Percentiles rank a stretch among this genome's conserved stretches.
phyloP scores from a whole-genome alignment of 2,888 invertebrate species.

The Salpingus planirostris region DNA sequence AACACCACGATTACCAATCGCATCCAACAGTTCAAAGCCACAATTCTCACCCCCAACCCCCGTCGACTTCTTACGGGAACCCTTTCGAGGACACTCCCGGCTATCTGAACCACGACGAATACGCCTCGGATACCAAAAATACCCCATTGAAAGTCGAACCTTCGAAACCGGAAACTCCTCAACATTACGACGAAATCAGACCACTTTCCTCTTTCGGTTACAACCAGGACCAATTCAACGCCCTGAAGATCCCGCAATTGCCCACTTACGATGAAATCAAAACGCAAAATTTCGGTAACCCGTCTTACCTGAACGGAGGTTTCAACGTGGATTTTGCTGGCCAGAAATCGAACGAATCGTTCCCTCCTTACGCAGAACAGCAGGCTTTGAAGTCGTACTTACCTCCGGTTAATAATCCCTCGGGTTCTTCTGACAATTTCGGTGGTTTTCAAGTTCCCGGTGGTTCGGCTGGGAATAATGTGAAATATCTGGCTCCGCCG shows the following conservation, averaged over 20 bases:
- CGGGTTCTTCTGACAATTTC: constrained; percentile 2
- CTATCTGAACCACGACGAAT: constrained; percentile 5
- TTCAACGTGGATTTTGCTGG: background rate
- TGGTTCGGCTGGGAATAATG: background rate
- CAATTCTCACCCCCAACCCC: constrained; percentile 6
- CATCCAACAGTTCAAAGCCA: background rate
- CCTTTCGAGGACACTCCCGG: constrained; percentile 18
- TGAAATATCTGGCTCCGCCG: constrained; percentile 7
- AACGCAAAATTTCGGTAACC: too few relatives aligned
- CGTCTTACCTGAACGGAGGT: background rate
- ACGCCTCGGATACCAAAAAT: constrained; percentile 9
- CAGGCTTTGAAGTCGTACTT: too few relatives aligned
- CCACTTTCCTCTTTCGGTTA: constrained; percentile 6
- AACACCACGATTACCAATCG: constrained; percentile 1
- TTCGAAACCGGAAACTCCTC: constrained; percentile 3
- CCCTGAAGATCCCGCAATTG: too few relatives aligned
- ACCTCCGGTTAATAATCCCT: too few relatives aligned
- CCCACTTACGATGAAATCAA: too few relatives aligned
- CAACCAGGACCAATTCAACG: too few relatives aligned
- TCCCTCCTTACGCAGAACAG: constrained; percentile 4
- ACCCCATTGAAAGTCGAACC: background rate
- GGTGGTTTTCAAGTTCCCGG: constrained; percentile 6
- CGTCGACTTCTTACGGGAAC: constrained; percentile 15
- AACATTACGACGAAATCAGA: constrained; percentile 6
- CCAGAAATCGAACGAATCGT: constrained; percentile 3